Evolutionary conservation across 2,888 invertebrate genomes (phyloP).

Genomic region (Incurvaria masculella): DNA sequence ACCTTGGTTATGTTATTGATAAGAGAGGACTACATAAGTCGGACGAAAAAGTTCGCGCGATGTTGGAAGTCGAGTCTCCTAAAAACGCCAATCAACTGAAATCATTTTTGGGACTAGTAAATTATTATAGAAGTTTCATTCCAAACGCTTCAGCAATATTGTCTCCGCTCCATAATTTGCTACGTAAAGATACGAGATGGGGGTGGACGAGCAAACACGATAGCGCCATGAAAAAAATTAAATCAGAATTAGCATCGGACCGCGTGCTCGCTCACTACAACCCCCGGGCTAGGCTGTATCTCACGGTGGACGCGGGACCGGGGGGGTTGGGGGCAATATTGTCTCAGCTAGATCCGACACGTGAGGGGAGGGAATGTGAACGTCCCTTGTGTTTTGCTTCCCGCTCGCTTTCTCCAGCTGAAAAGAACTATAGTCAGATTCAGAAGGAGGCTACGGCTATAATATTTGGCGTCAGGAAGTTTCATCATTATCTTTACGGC

Average conservation of each 20-base stretch:
- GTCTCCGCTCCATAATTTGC: slow-evolving; percentile 9
- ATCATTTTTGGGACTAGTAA: slow-evolving; percentile 17
- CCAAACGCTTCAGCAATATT: slow-evolving; percentile 12
- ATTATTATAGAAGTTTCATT: slow-evolving; percentile 17
- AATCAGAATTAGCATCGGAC: slow-evolving; percentile 8
- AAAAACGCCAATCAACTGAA: slow-evolving; percentile 13
- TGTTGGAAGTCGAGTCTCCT: slow-evolving; percentile 12
- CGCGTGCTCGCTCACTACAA: slow-evolving; percentile 14
- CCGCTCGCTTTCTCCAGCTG: slow-evolving; percentile 8
- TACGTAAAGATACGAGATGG: slow-evolving; percentile 7
- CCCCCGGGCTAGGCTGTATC: slow-evolving; percentile 11
- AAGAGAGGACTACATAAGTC: slow-evolving; percentile 14
- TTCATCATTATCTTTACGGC: slow-evolving; percentile 17
- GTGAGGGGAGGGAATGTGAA: slow-evolving; percentile 6
- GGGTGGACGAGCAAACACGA: slow-evolving; percentile 8
- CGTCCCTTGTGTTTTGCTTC: slow-evolving; percentile 8
- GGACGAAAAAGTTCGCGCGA: slow-evolving; percentile 13
- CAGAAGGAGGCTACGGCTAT: slow-evolving; percentile 16
- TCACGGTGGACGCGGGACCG: slow-evolving; percentile 18
- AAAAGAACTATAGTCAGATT: slow-evolving; percentile 9
- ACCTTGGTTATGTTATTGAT: slow-evolving; percentile 14
- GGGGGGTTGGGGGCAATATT: no score
- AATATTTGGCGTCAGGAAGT: slow-evolving; percentile 13
- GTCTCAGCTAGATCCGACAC: background rate
- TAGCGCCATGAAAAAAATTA: slow-evolving; percentile 5